Evolutionary conservation across 2,888 invertebrate species (phyloP).

Genomic region (Napeogenes sylphis): DNA sequence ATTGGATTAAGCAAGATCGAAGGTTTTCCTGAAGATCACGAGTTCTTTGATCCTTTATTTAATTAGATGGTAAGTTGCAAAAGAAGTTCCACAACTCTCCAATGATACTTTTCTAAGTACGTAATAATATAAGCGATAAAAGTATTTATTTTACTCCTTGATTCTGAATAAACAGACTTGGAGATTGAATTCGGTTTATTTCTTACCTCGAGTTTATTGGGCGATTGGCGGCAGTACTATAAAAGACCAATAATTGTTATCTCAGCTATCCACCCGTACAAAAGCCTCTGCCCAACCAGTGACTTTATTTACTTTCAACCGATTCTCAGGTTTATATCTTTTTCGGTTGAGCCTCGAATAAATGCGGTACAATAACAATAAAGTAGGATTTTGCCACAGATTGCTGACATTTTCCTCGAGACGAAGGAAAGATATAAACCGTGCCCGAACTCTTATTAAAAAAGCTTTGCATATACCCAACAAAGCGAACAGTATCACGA

Average conservation of each 20-base stretch:
- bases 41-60: slow-evolving; percentile 48
- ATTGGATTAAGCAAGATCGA: slow-evolving; percentile 56
- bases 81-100: slow-evolving; percentile 22
- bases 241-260: slow-evolving; percentile 67
- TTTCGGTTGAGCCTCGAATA: slow-evolving; percentile 59
- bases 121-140: slow-evolving; percentile 6
- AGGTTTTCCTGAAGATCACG: slow-evolving; percentile 38
- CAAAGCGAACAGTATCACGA: slow-evolving; percentile 42
- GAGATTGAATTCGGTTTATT: slow-evolving; percentile 27
- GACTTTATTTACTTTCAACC: slow-evolving; percentile 66
- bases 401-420: slow-evolving; percentile 70
- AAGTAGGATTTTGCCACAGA: slow-evolving; percentile 68
- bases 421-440: slow-evolving; percentile 59
- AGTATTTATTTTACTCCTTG: not conserved
- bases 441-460: slow-evolving; percentile 64
- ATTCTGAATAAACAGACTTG: slow-evolving; percentile 21
- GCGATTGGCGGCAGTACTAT: slow-evolving; percentile 44
- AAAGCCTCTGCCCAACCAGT: slow-evolving; percentile 45
- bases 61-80: slow-evolving; percentile 46
- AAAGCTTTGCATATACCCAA: slow-evolving; percentile 61
- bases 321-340: slow-evolving; percentile 66
- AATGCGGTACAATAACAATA: slow-evolving; percentile 72
- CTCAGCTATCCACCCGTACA: slow-evolving; percentile 51
- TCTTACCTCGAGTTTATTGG: slow-evolving; percentile 37
- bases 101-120: slow-evolving; percentile 16